Conservation (phyloP, 2,113 vertebrate species). For the Alouatta palliata region DNA sequence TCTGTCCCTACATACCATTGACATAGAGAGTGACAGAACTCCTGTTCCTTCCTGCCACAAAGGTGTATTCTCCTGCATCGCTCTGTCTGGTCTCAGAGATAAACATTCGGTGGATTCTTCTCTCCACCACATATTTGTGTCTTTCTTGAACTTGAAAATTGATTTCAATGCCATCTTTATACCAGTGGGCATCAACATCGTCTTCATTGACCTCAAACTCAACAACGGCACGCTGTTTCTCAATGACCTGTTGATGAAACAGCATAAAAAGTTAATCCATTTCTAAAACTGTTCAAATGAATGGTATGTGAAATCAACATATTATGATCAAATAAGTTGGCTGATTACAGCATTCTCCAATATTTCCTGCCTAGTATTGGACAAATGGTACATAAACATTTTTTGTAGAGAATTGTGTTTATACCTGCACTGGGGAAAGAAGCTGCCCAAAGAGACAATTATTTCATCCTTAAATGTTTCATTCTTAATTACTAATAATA, state of each 20-base stretch:
- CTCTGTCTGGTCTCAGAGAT: constrained; percentile 94
- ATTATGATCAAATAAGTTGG: not conserved
- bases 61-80: constrained; percentile 95
- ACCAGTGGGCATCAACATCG: constrained; percentile 95
- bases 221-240: constrained; percentile 93
- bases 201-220: constrained; percentile 99
- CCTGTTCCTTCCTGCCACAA: constrained; percentile 94
- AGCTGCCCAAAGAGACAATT: not conserved
- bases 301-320: not conserved
- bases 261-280: not conserved
- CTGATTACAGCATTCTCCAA: not conserved
- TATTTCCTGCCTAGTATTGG: not conserved
- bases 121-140: constrained; percentile 91
- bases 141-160: constrained; percentile 91
- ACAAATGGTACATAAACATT: not conserved
- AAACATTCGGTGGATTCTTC: constrained; percentile 93
- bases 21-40: constrained; percentile 91
- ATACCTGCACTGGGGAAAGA: not conserved
- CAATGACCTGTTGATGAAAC: constrained; percentile 88
- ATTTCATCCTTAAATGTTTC: constrained; percentile 34
- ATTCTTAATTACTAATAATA: constrained; percentile 13
- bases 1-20: constrained; percentile 85
- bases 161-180: constrained; percentile 95
- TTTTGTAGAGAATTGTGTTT: not conserved
- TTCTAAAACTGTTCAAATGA: not conserved